phyloP scores from a whole-genome alignment of 2,888 invertebrate genomes.

The Ichneumoninae sp. region DNA sequence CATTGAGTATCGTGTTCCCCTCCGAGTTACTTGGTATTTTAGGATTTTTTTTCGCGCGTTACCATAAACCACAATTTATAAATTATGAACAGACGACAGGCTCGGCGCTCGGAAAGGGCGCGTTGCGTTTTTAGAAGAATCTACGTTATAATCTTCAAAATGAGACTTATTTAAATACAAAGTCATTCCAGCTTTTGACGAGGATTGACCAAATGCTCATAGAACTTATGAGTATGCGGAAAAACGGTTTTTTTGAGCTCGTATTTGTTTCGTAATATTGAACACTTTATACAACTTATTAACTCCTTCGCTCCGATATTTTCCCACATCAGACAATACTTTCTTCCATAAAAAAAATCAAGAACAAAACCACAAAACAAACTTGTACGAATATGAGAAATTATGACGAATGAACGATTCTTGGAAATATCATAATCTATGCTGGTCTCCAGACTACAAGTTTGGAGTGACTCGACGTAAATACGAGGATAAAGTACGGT shows the following conservation, averaged over 20 bases:
- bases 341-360: slow-evolving; percentile 1
- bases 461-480: not conserved
- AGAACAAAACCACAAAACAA: not conserved
- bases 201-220: not conserved
- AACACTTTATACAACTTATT: not conserved
- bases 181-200: slow-evolving; percentile 53
- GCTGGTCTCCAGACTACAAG: not conserved
- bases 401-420: not conserved
- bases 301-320: slow-evolving; percentile 12
- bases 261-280: slow-evolving; percentile 12
- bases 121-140: not conserved
- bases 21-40: slow-evolving; percentile 32
- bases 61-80: slow-evolving; percentile 20
- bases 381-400: not conserved
- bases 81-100: slow-evolving; percentile 32
- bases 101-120: not conserved
- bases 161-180: slow-evolving; percentile 36
- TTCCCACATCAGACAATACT: slow-evolving; percentile 9
- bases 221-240: slow-evolving; percentile 15
- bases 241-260: not conserved
- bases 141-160: slow-evolving; percentile 3
- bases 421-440: not conserved
- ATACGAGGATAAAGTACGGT: not conserved
- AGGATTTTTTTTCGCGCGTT: slow-evolving; percentile 4
- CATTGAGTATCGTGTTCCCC: slow-evolving; percentile 35